Percentiles rank a stretch among this genome's conserved stretches.
Evolutionary conservation across 35 echinoderm and acorn worm species (phyloP).

Genomic region (Ophiothrix spiculata): DNA sequence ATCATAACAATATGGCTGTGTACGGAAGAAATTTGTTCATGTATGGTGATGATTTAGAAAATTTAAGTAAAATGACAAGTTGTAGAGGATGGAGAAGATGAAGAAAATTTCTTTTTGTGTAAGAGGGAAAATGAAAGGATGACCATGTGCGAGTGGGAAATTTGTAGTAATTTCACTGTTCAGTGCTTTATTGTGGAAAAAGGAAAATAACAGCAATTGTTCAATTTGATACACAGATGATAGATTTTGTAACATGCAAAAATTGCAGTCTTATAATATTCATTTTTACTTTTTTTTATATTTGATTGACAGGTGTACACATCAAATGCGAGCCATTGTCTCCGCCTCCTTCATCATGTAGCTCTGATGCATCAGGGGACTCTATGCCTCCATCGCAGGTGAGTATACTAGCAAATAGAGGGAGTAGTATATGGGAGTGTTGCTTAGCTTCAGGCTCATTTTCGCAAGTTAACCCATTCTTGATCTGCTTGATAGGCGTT

Average conservation of each 20-base stretch:
- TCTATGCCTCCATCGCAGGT: constrained; percentile 28
- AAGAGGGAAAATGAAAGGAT: not conserved
- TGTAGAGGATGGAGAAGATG: too few species aligned
- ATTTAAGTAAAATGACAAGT: too few species aligned
- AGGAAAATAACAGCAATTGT: not conserved
- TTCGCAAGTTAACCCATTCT: too few species aligned
- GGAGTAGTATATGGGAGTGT: too few species aligned
- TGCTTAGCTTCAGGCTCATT: too few species aligned
- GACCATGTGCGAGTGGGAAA: too few species aligned
- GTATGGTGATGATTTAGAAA: too few species aligned
- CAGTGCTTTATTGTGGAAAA: too few species aligned
- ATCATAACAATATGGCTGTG: too few species aligned
- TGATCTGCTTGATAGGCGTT: too few species aligned
- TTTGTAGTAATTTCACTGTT: not conserved
- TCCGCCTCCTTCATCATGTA: constrained; percentile 47
- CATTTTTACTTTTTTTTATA: not conserved
- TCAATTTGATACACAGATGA: not conserved
- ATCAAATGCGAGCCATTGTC: constrained; percentile 57
- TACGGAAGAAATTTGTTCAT: too few species aligned
- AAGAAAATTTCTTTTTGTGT: too few species aligned
- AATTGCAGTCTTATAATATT: not conserved
- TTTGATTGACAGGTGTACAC: not conserved
- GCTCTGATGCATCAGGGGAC: constrained; percentile 52
- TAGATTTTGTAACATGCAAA: not conserved
- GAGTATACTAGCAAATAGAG: not conserved